These are phyloP conservation scores for Pangasius sanitwongsei DNA, from an alignment of 2,797 vertebrate species.

Conservation along the genomic window DNA sequence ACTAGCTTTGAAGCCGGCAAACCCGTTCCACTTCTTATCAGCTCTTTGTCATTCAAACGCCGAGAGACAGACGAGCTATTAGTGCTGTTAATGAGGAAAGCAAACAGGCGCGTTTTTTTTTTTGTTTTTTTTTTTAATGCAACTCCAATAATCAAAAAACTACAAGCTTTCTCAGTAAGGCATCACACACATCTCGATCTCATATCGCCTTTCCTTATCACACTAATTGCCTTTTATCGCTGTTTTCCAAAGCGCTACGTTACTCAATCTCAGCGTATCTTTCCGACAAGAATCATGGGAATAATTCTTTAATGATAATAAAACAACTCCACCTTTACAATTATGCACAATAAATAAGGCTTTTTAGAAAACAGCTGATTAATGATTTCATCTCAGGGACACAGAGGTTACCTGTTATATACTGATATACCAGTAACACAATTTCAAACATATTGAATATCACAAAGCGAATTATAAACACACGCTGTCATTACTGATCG, in stretches of 20 bases:
- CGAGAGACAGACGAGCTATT: conserved; percentile 20
- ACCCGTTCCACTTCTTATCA: conserved; percentile 33
- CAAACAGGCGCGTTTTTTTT: neutral
- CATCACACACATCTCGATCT: neutral
- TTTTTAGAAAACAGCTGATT: too few relatives aligned
- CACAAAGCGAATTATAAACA: too few relatives aligned
- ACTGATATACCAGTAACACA: too few relatives aligned
- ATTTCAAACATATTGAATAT: too few relatives aligned
- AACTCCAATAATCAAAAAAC: neutral
- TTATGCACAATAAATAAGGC: too few relatives aligned
- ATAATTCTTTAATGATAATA: neutral
- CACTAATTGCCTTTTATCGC: neutral
- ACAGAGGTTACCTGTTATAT: too few relatives aligned
- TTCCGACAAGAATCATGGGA: neutral
- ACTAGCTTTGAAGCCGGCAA: neutral
- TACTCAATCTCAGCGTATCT: neutral
- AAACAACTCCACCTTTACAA: neutral
- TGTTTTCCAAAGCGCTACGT: neutral
- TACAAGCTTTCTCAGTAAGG: neutral
- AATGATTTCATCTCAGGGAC: too few relatives aligned
- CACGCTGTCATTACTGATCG: too few relatives aligned
- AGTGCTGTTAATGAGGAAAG: neutral
- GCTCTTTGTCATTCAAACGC: conserved; percentile 20
- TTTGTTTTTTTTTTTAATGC: neutral
- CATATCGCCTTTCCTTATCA: neutral